A percentile compares a stretch with the other conserved stretches of the same genome.
These are phyloP conservation scores for Phalacrocorax aristotelis DNA, from an alignment of 2,113 vertebrate species.

Conservation along the genomic window DNA sequence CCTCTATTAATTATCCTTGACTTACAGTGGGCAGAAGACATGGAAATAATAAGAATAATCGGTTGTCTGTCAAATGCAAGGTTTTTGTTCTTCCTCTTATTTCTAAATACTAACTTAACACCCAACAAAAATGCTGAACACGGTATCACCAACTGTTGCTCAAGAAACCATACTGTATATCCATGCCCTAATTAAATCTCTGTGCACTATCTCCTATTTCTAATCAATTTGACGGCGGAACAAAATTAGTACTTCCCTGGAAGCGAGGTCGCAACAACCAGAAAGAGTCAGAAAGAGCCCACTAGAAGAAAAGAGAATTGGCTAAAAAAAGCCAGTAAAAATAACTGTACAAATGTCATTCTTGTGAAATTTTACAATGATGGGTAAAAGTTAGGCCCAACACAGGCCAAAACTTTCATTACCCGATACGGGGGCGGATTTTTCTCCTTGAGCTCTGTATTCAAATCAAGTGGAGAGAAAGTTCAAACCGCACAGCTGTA, in stretches of 20 bases:
- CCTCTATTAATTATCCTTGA: neutral
- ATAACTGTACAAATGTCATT: neutral
- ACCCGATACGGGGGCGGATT: accelerated
- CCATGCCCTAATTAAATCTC: neutral
- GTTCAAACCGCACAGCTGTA: accelerated
- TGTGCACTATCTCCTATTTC: neutral
- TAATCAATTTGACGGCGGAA: neutral
- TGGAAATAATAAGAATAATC: neutral
- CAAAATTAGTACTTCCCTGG: neutral
- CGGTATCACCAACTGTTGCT: neutral
- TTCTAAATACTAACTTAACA: neutral
- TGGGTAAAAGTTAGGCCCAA: neutral
- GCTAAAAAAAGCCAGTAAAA: neutral
- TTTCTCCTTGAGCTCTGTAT: neutral
- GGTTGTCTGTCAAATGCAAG: neutral
- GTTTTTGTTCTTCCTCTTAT: neutral
- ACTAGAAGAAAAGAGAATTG: neutral
- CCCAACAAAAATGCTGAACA: neutral
- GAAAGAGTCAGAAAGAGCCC: neutral
- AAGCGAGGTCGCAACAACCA: neutral
- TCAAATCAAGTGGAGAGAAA: neutral
- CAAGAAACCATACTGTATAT: neutral
- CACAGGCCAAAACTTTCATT: neutral
- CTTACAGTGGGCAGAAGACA: neutral
- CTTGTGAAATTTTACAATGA: neutral